Percentiles rank a stretch among this genome's conserved stretches.
phyloP scores from a whole-genome alignment of 2,888 invertebrate species.

The Nudaria mundana region DNA sequence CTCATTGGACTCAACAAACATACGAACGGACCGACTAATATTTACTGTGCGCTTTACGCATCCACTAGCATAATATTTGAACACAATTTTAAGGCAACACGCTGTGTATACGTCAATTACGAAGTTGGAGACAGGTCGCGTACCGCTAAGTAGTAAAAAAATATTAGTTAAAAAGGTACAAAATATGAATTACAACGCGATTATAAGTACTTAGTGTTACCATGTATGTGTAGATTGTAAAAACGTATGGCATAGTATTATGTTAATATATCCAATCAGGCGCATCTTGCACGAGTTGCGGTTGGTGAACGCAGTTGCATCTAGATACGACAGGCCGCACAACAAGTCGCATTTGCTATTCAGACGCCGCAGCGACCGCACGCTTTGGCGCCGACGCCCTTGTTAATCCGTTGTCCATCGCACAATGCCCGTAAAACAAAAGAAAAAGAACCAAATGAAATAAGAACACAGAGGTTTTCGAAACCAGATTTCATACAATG shows the following conservation, averaged over 20 bases:
- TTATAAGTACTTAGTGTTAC: conserved; percentile 32
- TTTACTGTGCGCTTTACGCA: conserved; percentile 64
- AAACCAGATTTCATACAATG: conserved; percentile 53
- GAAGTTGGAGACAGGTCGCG: conserved; percentile 35
- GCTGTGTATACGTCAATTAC: conserved; percentile 58
- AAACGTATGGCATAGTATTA: conserved; percentile 40
- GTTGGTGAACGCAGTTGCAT: conserved; percentile 45
- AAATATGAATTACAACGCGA: conserved; percentile 50
- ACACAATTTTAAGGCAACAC: conserved; percentile 75
- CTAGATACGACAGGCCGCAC: conserved; percentile 56
- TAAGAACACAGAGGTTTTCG: conserved; percentile 47
- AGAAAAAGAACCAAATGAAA: conserved; percentile 48
- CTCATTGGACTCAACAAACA: conserved; percentile 68
- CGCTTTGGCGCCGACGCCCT: conserved; percentile 66
- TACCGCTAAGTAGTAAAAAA: conserved; percentile 31
- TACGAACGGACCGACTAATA: conserved; percentile 45
- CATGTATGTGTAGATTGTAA: conserved; percentile 40
- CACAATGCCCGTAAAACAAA: conserved; percentile 55
- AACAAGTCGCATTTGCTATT: conserved; percentile 63
- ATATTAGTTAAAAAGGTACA: conserved; percentile 13
- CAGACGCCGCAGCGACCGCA: conserved; percentile 47
- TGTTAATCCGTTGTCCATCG: conserved; percentile 74
- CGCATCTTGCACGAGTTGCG: conserved; percentile 45
- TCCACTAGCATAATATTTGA: conserved; percentile 65
- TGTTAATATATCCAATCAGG: conserved; percentile 57